phyloP scores from a whole-genome alignment of 2,113 vertebrate genomes.

The Nestor notabilis region DNA sequence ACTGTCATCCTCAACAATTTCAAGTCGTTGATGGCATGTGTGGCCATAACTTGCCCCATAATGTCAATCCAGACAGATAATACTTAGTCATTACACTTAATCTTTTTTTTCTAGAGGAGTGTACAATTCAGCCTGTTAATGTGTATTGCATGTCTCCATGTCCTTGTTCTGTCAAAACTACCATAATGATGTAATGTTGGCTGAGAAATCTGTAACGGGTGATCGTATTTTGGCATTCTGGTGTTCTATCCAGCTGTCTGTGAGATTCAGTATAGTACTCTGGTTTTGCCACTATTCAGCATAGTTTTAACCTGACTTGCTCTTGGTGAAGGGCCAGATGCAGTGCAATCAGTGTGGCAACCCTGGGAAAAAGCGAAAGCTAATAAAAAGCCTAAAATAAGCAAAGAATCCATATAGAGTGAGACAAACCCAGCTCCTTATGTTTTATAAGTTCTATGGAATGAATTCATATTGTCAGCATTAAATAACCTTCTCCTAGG shows the following conservation, averaged over 20 bases:
- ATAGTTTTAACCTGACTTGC: background rate
- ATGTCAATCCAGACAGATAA: background rate
- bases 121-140: background rate
- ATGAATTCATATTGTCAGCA: background rate
- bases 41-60: background rate
- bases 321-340: background rate
- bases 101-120: background rate
- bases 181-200: background rate
- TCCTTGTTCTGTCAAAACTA: background rate
- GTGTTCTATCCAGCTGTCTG: background rate
- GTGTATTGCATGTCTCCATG: background rate
- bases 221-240: background rate
- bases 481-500: background rate
- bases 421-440: background rate
- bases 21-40: background rate
- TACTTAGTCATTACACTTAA: background rate
- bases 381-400: background rate
- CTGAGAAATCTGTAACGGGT: background rate
- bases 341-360: background rate
- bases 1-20: background rate
- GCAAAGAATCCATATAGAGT: background rate
- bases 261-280: background rate
- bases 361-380: background rate
- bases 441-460: background rate
- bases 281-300: background rate